Conservation (phyloP, 1,140 invertebrate genomes). For the Nasonia vitripennis region DNA sequence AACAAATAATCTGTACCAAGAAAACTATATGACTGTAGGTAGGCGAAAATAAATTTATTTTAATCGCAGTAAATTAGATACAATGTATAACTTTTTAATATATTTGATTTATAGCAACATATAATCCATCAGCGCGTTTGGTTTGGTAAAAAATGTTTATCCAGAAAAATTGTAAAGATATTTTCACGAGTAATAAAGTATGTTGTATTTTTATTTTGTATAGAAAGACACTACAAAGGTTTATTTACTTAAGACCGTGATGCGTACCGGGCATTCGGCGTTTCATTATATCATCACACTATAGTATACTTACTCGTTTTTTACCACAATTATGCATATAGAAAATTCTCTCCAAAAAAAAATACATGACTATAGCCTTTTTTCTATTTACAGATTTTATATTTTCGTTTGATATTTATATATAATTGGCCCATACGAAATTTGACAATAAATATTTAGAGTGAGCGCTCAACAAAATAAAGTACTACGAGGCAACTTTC, state of each 20-base stretch:
- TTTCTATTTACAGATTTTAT: slow-evolving; percentile 57
- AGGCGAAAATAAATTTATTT: too few species aligned
- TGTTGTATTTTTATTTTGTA: slow-evolving; percentile 7
- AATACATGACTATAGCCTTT: slow-evolving; percentile 51
- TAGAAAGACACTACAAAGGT: slow-evolving; percentile 35
- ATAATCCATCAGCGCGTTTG: background rate
- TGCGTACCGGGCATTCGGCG: slow-evolving; percentile 48
- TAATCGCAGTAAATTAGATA: background rate
- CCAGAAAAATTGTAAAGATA: background rate
- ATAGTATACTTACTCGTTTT: slow-evolving; percentile 20
- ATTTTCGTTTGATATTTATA: slow-evolving; percentile 46
- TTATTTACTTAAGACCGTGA: slow-evolving; percentile 50
- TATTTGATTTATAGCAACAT: background rate
- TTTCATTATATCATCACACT: slow-evolving; percentile 44
- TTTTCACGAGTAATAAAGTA: slow-evolving; percentile 38
- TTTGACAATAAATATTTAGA: too few species aligned
- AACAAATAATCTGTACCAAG: slow-evolving; percentile 10
- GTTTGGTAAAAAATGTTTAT: background rate
- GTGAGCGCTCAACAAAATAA: too few species aligned
- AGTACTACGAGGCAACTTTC: too few species aligned
- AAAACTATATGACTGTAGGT: background rate
- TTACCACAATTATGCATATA: slow-evolving; percentile 49
- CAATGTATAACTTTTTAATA: background rate
- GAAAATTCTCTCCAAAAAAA: slow-evolving; percentile 58
- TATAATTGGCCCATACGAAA: background rate